Evolutionary conservation across 2,113 vertebrate genomes (phyloP).

Genomic region (Ornithorhynchus anatinus): DNA sequence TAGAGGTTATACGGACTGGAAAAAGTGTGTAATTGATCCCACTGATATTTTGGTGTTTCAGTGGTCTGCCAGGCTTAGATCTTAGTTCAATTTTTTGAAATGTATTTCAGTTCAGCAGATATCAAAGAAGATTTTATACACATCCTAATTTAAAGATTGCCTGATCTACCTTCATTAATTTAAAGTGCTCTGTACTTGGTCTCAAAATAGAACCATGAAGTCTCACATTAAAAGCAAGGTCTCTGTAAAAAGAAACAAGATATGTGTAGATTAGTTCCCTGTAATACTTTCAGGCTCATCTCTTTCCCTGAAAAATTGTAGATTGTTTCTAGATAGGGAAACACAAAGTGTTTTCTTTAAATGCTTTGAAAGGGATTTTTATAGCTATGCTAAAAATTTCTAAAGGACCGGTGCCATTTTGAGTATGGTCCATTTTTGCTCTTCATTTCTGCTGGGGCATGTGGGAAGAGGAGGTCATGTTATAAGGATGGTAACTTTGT

Average conservation of each 20-base stretch:
- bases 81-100: slow-evolving; percentile 13
- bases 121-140: slow-evolving; percentile 1
- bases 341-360: not conserved
- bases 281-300: not conserved
- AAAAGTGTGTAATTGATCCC: too few species aligned
- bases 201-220: slow-evolving; percentile 21
- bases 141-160: slow-evolving; percentile 14
- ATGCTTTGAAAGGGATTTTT: slow-evolving; percentile 25
- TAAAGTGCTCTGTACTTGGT: not conserved
- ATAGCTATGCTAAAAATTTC: slow-evolving; percentile 1
- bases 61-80: slow-evolving; percentile 2
- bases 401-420: not conserved
- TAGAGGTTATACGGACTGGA: too few species aligned
- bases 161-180: not conserved
- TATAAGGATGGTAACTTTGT: slow-evolving; percentile 16
- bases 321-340: not conserved
- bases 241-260: not conserved
- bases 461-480: slow-evolving; percentile 24
- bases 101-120: not conserved
- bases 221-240: slow-evolving; percentile 3
- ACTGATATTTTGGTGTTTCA: not conserved
- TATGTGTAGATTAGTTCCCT: not conserved
- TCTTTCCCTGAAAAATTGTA: not conserved
- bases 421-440: slow-evolving; percentile 12
- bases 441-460: slow-evolving; percentile 26